phyloP scores from a whole-genome alignment of 1,140 invertebrate genomes.

The Trichomalopsis sarcophagae region DNA sequence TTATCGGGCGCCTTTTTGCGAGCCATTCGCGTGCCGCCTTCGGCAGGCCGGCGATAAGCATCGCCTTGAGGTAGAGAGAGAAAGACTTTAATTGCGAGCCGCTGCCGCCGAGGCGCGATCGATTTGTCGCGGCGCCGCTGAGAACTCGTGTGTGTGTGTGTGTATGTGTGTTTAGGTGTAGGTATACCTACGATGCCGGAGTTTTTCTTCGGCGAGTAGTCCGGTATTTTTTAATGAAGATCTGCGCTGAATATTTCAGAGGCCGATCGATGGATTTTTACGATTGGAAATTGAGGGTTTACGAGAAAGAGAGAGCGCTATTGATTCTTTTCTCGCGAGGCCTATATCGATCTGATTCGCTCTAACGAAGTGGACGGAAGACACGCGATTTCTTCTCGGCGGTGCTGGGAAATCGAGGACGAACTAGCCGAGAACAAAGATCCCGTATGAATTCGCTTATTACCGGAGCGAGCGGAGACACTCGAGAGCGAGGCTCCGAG shows the following conservation, averaged over 20 bases:
- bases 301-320: neutral
- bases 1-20: slow-evolving; percentile 20
- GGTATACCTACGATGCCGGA: slow-evolving; percentile 3
- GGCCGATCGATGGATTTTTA: neutral
- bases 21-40: slow-evolving; percentile 35
- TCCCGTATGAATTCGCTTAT: too few relatives aligned
- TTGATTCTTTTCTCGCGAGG: neutral
- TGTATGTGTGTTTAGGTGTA: too few relatives aligned
- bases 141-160: neutral
- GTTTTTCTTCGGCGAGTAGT: slow-evolving; percentile 39
- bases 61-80: slow-evolving; percentile 55
- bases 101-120: slow-evolving; percentile 57
- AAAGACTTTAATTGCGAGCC: slow-evolving; percentile 70
- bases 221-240: neutral
- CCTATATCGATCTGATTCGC: too few relatives aligned
- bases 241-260: neutral
- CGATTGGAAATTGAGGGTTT: neutral
- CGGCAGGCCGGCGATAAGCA: slow-evolving; percentile 65
- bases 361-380: too few relatives aligned
- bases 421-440: too few relatives aligned
- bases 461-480: too few relatives aligned
- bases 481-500: too few relatives aligned
- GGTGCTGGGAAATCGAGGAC: too few relatives aligned
- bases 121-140: slow-evolving; percentile 69
- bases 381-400: neutral